phyloP scores from a whole-genome alignment of 2,797 vertebrate species.

The Cetoscarus ocellatus region DNA sequence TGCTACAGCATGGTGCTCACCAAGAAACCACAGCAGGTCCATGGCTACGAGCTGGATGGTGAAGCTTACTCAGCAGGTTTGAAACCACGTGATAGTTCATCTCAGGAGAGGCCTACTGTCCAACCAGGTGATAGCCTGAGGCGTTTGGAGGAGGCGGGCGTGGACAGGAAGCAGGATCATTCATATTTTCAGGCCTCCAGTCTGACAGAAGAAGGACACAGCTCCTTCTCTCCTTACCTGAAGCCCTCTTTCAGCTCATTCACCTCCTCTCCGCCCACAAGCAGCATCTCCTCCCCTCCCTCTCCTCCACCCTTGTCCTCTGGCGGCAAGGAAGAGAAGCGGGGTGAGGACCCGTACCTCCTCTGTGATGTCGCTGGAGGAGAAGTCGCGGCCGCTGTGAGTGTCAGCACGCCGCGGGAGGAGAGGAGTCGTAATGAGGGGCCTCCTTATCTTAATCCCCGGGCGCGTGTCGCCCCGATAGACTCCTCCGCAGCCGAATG shows the following conservation, averaged over 20 bases:
- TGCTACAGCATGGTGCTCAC: slow-evolving; percentile 79
- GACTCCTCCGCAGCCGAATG: slow-evolving; percentile 80
- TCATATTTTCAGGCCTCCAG: slow-evolving; percentile 19
- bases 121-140: neutral
- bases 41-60: slow-evolving; percentile 9
- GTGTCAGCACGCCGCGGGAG: slow-evolving; percentile 53
- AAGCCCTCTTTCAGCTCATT: slow-evolving; percentile 43
- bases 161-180: slow-evolving; percentile 17
- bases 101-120: neutral
- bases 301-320: slow-evolving; percentile 24
- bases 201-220: slow-evolving; percentile 8
- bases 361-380: slow-evolving; percentile 75
- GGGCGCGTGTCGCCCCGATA: slow-evolving; percentile 84
- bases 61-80: neutral
- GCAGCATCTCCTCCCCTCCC: slow-evolving; percentile 10
- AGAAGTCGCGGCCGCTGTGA: slow-evolving; percentile 46
- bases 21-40: slow-evolving; percentile 57
- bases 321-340: slow-evolving; percentile 25
- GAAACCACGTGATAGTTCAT: neutral
- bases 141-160: slow-evolving; percentile 8
- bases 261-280: slow-evolving; percentile 36
- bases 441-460: slow-evolving; percentile 88
- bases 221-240: neutral
- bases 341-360: slow-evolving; percentile 58
- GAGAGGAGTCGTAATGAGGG: slow-evolving; percentile 80